Conservation (phyloP, 2,797 vertebrate genomes). For the Sciurus carolinensis region DNA sequence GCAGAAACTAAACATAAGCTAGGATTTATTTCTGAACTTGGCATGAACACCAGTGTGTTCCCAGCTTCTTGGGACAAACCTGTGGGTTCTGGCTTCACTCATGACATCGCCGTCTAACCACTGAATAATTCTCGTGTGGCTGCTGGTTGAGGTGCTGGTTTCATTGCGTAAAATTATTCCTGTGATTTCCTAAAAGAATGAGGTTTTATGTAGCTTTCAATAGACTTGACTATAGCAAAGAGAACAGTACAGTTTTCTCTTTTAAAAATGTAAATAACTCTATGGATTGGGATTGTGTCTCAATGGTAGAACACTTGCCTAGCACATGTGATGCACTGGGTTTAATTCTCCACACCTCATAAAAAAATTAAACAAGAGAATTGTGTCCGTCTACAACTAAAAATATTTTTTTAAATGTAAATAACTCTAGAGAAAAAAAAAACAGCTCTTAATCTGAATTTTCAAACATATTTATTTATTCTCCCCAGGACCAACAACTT, state of each 20-base stretch:
- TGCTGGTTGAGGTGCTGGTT: background rate
- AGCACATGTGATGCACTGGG: too few species aligned
- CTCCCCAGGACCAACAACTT: background rate
- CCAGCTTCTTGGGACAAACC: background rate
- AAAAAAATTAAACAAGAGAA: too few species aligned
- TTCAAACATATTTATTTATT: background rate
- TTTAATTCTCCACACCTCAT: too few species aligned
- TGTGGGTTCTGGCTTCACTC: conserved; percentile 22
- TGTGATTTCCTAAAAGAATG: conserved; percentile 5
- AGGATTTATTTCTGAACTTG: conserved; percentile 39
- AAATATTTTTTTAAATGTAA: background rate
- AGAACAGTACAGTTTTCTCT: conserved; percentile 31
- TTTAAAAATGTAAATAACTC: conserved; percentile 9
- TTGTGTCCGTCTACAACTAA: too few species aligned
- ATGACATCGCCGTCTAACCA: background rate
- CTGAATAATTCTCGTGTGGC: background rate
- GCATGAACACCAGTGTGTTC: conserved; percentile 27
- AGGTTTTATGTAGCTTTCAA: background rate
- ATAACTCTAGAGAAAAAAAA: conserved; percentile 20
- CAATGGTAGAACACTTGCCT: too few species aligned
- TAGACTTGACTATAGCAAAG: conserved; percentile 33
- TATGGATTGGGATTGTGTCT: background rate
- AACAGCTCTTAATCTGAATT: background rate
- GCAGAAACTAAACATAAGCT: conserved; percentile 36
- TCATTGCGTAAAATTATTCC: background rate